Percentiles rank a stretch among this genome's conserved stretches.
Evolutionary conservation across 2,888 invertebrate species (phyloP).

Genomic region (Tinea pellionella): DNA sequence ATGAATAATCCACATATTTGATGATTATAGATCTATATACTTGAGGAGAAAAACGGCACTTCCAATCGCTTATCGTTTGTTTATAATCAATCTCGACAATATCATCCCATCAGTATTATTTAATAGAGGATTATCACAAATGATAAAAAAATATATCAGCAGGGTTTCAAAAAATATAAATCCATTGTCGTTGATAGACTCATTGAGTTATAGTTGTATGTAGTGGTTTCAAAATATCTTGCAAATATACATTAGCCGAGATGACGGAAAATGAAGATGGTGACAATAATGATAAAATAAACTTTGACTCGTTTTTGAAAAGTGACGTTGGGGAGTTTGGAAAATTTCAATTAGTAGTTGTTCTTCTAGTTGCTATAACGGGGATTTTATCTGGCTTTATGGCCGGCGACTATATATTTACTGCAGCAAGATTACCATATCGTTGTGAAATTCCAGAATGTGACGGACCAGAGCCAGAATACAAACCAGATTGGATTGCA

Average conservation of each 20-base stretch:
- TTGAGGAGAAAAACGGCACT: neutral
- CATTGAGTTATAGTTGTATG: neutral
- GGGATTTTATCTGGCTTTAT: constrained; percentile 44
- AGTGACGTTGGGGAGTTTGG: constrained; percentile 47
- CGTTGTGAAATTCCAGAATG: constrained; percentile 46
- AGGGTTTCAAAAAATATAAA: neutral
- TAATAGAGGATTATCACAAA: neutral
- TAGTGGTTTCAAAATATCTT: neutral
- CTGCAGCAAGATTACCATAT: constrained; percentile 44
- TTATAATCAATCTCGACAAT: neutral
- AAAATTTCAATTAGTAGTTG: constrained; percentile 43
- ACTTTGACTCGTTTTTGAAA: constrained; percentile 44
- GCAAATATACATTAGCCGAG: neutral
- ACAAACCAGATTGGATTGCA: constrained; percentile 41
- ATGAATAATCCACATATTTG: too few species aligned
- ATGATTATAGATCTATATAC: too few species aligned
- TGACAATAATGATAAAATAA: constrained; percentile 19
- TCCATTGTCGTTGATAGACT: neutral
- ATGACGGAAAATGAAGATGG: constrained; percentile 6
- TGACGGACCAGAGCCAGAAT: constrained; percentile 36
- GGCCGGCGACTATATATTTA: constrained; percentile 54
- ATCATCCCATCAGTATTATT: neutral
- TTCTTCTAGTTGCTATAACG: constrained; percentile 37
- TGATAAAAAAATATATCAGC: neutral
- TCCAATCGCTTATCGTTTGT: neutral